phyloP scores from a whole-genome alignment of 2,888 invertebrate genomes.

The Synergus umbraculus region DNA sequence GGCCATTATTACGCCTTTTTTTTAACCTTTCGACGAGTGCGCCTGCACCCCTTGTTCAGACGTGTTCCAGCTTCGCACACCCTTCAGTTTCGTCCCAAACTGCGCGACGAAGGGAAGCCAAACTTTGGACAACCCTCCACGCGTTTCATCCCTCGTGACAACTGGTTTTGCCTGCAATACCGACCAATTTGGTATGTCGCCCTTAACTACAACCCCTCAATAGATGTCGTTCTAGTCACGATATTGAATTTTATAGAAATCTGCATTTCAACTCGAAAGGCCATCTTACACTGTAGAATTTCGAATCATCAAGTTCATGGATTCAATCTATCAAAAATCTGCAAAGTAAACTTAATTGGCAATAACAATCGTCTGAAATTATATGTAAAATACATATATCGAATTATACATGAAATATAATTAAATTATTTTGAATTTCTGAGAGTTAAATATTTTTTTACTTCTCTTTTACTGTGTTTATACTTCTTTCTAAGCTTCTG shows the following conservation, averaged over 20 bases:
- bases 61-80: slow-evolving; percentile 46
- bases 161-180: slow-evolving; percentile 66
- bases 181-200: slow-evolving; percentile 60
- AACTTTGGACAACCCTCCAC: slow-evolving; percentile 65
- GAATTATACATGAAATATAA: too few species aligned
- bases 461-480: too few species aligned
- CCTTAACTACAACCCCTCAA: slow-evolving; percentile 50
- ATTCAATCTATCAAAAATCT: too few species aligned
- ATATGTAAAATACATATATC: too few species aligned
- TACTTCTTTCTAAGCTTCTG: not conserved
- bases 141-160: slow-evolving; percentile 46
- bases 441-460: too few species aligned
- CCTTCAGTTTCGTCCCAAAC: slow-evolving; percentile 53
- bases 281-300: slow-evolving; percentile 39
- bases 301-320: too few species aligned
- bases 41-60: slow-evolving; percentile 8
- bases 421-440: too few species aligned
- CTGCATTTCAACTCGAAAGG: slow-evolving; percentile 42
- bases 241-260: slow-evolving; percentile 61
- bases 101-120: slow-evolving; percentile 52
- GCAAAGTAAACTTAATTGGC: too few species aligned
- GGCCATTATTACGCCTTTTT: slow-evolving; percentile 53
- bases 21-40: not conserved
- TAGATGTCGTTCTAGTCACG: slow-evolving; percentile 67
- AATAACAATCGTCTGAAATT: too few species aligned